Conservation (phyloP, 2,888 invertebrate species). For the Patella pellucida region DNA sequence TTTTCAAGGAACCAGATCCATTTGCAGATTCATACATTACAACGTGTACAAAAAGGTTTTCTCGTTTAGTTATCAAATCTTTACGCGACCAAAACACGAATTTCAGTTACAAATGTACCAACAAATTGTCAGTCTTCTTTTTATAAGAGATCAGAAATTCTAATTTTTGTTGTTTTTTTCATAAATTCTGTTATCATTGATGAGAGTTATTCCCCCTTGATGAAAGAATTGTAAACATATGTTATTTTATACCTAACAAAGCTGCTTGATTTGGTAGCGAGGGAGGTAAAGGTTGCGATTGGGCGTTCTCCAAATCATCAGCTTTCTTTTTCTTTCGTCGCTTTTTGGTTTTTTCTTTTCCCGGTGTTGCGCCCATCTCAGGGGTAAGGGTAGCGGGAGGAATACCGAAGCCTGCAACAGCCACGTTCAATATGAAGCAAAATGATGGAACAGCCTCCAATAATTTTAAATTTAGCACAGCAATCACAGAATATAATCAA, state of each 20-base stretch:
- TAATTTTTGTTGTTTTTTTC: neutral
- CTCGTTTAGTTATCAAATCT: no score
- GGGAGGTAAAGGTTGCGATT: slow-evolving; percentile 41
- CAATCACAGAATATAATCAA: no score
- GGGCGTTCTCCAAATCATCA: slow-evolving; percentile 36
- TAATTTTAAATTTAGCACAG: no score
- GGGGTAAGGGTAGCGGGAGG: slow-evolving; percentile 44
- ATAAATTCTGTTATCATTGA: neutral
- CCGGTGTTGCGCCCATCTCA: slow-evolving; percentile 31
- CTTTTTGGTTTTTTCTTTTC: slow-evolving; percentile 58
- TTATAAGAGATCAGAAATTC: no score
- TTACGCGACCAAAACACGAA: no score
- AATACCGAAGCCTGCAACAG: slow-evolving; percentile 54
- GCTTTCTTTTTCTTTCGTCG: slow-evolving; percentile 61
- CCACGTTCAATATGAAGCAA: slow-evolving; percentile 16
- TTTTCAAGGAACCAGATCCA: no score
- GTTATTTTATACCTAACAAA: slow-evolving; percentile 12
- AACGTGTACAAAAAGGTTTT: no score
- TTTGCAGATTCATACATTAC: no score
- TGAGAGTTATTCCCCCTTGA: neutral
- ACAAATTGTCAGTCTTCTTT: no score
- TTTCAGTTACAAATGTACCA: no score
- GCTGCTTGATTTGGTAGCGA: slow-evolving; percentile 38
- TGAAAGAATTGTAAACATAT: no score
- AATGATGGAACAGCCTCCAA: no score